These are phyloP conservation scores for Cepaea nemoralis DNA, from an alignment of 1,140 invertebrate genomes.

Conservation along the genomic window DNA sequence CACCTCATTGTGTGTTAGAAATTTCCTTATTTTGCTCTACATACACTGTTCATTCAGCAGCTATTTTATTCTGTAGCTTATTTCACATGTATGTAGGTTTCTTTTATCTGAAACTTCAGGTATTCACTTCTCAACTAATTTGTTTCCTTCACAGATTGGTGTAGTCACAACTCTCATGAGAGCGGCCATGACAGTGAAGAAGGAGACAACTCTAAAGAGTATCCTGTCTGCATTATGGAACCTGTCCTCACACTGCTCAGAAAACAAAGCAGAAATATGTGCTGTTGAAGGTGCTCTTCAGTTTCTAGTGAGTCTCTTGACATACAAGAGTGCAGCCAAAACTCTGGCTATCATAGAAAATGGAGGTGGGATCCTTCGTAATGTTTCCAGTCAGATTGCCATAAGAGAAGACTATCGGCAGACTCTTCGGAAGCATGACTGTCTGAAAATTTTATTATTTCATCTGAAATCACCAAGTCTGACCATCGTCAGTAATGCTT, in stretches of 20 bases:
- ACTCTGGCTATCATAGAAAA: constrained; percentile 91
- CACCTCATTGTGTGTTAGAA: too few relatives aligned
- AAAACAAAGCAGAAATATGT: constrained; percentile 95
- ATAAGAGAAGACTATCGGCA: constrained; percentile 87
- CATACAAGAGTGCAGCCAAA: constrained; percentile 88
- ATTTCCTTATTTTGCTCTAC: too few relatives aligned
- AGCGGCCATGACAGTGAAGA: constrained; percentile 87
- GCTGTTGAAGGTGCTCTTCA: constrained; percentile 85
- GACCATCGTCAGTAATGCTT: constrained; percentile 95
- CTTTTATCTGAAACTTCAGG: too few relatives aligned
- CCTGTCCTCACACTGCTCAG: constrained; percentile 92
- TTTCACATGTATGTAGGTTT: too few relatives aligned
- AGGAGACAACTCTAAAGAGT: constrained; percentile 94
- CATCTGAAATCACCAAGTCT: constrained; percentile 93
- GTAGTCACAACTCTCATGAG: constrained; percentile 85
- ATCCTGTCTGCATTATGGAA: constrained; percentile 96
- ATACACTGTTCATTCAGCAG: too few relatives aligned
- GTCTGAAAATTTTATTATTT: constrained; percentile 88
- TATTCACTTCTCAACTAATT: too few relatives aligned
- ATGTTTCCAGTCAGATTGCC: constrained; percentile 94
- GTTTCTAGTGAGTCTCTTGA: constrained; percentile 90
- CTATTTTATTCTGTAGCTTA: too few relatives aligned
- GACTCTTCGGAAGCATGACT: constrained; percentile 87
- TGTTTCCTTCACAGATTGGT: constrained; percentile 73
- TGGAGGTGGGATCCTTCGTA: constrained; percentile 92